Evolutionary conservation across 2,888 invertebrate species (phyloP), one percentile per base, ranked within the genome.

Genomic region (Melanotus villosus): DNA sequence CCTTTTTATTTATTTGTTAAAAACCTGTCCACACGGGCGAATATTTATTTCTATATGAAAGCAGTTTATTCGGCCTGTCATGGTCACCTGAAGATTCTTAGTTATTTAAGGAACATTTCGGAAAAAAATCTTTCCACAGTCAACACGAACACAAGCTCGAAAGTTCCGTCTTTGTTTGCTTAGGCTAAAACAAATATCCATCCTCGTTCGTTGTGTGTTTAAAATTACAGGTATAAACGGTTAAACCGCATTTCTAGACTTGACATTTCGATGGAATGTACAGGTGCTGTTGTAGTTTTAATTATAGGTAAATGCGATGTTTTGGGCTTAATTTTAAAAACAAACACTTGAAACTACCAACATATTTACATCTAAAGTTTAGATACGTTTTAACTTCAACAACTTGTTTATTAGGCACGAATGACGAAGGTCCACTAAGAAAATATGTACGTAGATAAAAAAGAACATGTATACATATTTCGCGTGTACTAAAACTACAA

Each of bases 261-360:
- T 41, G 64, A 64, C 56, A 43, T 62, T 62, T 62, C 36, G 50
- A 16, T 52, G 52, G 64, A 64, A 64, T 64, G 64, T 64, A 64
- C 64, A 64, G 64, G 50, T 63, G 62, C 47, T 47, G 36, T 34
- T 23, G 36, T 60, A 34, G 45, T 60, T 60, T 52, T 63, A 60
- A 45, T 60, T 60, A 45, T 21, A 34, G 30, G 45, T 60, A 60
- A 60, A 60, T 32, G 34, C n/a, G 59, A 34, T 32, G 59, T 32
- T 59, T 32, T 47, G 23, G 23, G 21, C 47, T 47, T 47, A 12
- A 47, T 47, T 47, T 23, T n/a, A 47, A 26, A 47, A 23, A 41
- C 41, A 41, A 41, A 41, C 16, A 41, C 4, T 7, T 26, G 26
- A 7, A 7, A 26, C n/a, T n/a, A 26, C 26, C 26, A 26, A 7